Percentiles rank a stretch among this genome's conserved stretches.
phyloP scores from a whole-genome alignment of 1,140 invertebrate species.

The Heliconius himera region DNA sequence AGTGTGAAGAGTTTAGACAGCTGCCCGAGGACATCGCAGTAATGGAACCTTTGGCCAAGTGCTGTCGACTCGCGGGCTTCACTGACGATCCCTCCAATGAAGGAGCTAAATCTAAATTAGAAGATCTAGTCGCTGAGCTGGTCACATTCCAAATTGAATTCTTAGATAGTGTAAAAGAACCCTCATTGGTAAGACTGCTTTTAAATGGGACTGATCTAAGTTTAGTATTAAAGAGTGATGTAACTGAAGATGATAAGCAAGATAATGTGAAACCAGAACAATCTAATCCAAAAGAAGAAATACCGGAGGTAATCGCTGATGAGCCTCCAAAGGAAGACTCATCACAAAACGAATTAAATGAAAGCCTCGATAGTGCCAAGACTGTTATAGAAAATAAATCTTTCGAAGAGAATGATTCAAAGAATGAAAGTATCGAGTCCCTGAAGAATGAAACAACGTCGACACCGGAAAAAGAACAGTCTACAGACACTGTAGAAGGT shows the following conservation, averaged over 20 bases:
- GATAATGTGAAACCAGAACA: conserved; percentile 16
- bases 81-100: conserved; percentile 66
- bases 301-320: not conserved
- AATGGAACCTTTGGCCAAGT: conserved; percentile 83
- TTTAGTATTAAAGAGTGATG: conserved; percentile 45
- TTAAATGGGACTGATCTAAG: conserved; percentile 64
- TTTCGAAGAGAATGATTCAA: conserved; percentile 49
- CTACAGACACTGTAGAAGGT: conserved; percentile 45
- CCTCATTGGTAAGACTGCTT: conserved; percentile 68
- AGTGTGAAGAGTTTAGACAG: conserved; percentile 81
- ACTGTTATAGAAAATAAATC: conserved; percentile 69
- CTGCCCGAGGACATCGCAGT: conserved; percentile 83
- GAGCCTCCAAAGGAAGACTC: conserved; percentile 40
- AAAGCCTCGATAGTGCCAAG: conserved; percentile 61
- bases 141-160: conserved; percentile 79
- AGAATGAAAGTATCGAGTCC: conserved; percentile 28
- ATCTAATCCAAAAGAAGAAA: not conserved
- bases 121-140: conserved; percentile 70
- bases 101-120: conserved; percentile 76
- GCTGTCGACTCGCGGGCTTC: conserved; percentile 83
- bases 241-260: conserved; percentile 22
- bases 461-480: conserved; percentile 44
- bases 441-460: conserved; percentile 22
- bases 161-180: conserved; percentile 75
- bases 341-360: conserved; percentile 57